phyloP scores from a whole-genome alignment of 2,888 invertebrate genomes.

The Diaphora mendica region DNA sequence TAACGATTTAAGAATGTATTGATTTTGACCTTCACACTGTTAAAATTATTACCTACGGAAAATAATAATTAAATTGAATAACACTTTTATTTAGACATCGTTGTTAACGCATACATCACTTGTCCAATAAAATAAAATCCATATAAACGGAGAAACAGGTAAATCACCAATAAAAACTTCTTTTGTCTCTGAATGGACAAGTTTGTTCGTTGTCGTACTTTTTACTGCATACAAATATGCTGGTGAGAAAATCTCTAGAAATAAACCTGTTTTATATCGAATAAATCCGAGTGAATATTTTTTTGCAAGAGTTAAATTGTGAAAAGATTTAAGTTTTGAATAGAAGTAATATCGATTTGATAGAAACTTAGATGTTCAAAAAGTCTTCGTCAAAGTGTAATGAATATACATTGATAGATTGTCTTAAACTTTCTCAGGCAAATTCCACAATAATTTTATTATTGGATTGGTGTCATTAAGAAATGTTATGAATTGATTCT shows the following conservation, averaged over 20 bases:
- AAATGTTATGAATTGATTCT: not conserved
- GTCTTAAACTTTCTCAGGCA: too few species aligned
- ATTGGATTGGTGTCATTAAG: not conserved
- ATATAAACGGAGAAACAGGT: constrained; percentile 46
- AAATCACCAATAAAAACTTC: constrained; percentile 50
- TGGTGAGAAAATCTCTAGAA: constrained; percentile 27
- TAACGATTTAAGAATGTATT: not conserved
- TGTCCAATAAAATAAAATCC: constrained; percentile 42
- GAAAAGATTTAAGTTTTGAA: not conserved
- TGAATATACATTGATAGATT: too few species aligned
- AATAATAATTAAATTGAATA: constrained; percentile 18
- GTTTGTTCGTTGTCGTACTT: constrained; percentile 37
- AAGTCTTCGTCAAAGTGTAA: too few species aligned
- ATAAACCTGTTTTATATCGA: constrained; percentile 38
- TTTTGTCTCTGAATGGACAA: constrained; percentile 33
- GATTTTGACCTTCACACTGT: not conserved
- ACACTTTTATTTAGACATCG: constrained; percentile 35
- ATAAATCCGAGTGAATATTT: constrained; percentile 21
- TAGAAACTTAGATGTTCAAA: not conserved
- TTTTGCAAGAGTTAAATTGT: not conserved
- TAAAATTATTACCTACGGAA: not conserved
- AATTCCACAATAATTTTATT: too few species aligned
- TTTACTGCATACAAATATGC: constrained; percentile 47
- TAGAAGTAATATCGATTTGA: not conserved
- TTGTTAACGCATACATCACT: constrained; percentile 42